Conservation (phyloP, 2,113 vertebrate genomes). For the Uropsilus gracilis region DNA sequence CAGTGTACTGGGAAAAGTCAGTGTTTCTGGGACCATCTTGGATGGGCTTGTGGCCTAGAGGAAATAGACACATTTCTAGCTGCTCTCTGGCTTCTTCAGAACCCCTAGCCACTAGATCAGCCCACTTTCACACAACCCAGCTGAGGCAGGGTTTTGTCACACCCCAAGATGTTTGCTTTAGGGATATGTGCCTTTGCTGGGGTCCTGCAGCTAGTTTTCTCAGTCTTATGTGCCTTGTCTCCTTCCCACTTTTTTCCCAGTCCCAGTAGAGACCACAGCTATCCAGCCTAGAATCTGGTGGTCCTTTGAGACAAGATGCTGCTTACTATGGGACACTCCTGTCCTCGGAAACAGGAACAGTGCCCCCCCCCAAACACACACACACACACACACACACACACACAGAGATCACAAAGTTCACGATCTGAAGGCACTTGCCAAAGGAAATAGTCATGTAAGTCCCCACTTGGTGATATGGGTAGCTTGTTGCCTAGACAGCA, state of each 20-base stretch:
- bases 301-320: neutral
- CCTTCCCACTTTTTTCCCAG: neutral
- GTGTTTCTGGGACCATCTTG: neutral
- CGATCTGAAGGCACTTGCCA: neutral
- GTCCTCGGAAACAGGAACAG: neutral
- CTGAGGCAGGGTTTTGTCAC: neutral
- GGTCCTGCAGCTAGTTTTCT: neutral
- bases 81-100: neutral
- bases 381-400: no score
- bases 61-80: neutral
- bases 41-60: neutral
- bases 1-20: neutral
- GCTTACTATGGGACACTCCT: neutral
- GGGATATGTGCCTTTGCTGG: neutral
- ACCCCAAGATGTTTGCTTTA: neutral
- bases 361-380: neutral
- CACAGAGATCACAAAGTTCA: neutral
- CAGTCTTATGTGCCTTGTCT: neutral
- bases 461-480: neutral
- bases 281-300: neutral
- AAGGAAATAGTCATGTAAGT: neutral
- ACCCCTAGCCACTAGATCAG: neutral
- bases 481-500: neutral
- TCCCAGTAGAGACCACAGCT: neutral
- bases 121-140: neutral